These are phyloP conservation scores for Drosophila meridionalis DNA, from an alignment of 2,888 invertebrate species.

Conservation along the genomic window DNA sequence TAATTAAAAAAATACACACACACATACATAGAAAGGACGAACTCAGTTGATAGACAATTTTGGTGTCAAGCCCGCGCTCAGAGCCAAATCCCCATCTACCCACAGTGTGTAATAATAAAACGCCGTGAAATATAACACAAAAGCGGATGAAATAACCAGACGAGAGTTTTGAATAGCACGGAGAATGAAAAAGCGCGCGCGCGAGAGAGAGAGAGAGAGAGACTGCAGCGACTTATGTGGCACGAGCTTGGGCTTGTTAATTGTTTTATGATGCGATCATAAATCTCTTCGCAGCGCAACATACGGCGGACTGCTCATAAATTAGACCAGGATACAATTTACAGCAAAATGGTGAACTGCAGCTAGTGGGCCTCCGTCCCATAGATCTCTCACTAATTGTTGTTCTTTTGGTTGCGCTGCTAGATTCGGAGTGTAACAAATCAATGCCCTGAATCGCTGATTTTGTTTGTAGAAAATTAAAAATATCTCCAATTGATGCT, in stretches of 20 bases:
- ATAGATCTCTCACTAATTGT: constrained; percentile 47
- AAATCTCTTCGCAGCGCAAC: constrained; percentile 67
- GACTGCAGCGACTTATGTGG: constrained; percentile 75
- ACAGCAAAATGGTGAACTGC: constrained; percentile 67
- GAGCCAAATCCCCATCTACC: constrained; percentile 28
- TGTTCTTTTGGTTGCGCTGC: constrained; percentile 42
- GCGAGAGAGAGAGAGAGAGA: background rate
- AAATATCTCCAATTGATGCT: constrained; percentile 46
- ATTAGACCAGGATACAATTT: constrained; percentile 64
- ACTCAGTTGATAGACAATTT: constrained; percentile 36
- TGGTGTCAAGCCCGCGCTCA: constrained; percentile 17
- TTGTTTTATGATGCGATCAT: constrained; percentile 81
- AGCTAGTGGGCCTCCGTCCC: constrained; percentile 23
- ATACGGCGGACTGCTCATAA: constrained; percentile 73
- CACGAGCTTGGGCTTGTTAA: constrained; percentile 81
- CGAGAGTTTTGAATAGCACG: constrained; percentile 1
- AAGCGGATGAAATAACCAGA: constrained; percentile 28
- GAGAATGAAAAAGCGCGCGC: background rate
- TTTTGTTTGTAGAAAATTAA: constrained; percentile 42
- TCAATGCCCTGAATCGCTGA: constrained; percentile 4
- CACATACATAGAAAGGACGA: constrained; percentile 5
- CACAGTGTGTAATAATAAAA: constrained; percentile 65
- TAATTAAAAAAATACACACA: constrained; percentile 71
- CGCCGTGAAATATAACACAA: constrained; percentile 76
- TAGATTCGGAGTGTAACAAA: background rate